These are phyloP conservation scores for Trichogramma dendrolimi DNA, from an alignment of 2,888 invertebrate genomes.

Conservation along the genomic window DNA sequence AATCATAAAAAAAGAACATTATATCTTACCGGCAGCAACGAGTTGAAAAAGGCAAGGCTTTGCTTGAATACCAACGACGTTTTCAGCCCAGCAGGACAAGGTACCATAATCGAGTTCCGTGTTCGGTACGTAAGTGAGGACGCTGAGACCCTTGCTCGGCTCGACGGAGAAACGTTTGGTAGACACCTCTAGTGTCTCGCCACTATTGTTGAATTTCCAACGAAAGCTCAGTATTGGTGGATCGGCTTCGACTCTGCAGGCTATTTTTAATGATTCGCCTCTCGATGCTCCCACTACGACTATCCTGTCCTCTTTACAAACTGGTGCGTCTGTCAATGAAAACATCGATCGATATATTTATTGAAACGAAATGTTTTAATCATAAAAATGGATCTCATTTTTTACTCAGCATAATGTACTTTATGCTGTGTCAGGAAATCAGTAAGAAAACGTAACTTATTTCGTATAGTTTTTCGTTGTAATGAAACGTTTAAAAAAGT, in stretches of 20 bases:
- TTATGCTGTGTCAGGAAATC: too few species aligned
- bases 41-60: slow-evolving; percentile 85
- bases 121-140: slow-evolving; percentile 57
- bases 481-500: too few species aligned
- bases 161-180: slow-evolving; percentile 72
- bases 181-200: slow-evolving; percentile 79
- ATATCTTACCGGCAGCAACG: slow-evolving; percentile 74
- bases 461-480: too few species aligned
- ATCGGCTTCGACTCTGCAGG: slow-evolving; percentile 87
- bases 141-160: slow-evolving; percentile 62
- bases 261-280: slow-evolving; percentile 79
- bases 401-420: too few species aligned
- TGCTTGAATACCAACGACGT: slow-evolving; percentile 77
- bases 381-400: too few species aligned
- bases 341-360: too few species aligned
- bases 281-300: slow-evolving; percentile 83
- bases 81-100: slow-evolving; percentile 80
- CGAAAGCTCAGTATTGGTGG: slow-evolving; percentile 85
- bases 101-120: slow-evolving; percentile 80
- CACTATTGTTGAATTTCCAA: slow-evolving; percentile 93
- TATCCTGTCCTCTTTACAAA: slow-evolving; percentile 72
- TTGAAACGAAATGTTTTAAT: too few species aligned
- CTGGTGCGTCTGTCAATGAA: slow-evolving; percentile 69
- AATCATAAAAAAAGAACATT: background rate
- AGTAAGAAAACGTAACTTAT: too few species aligned